A percentile compares a stretch with the other conserved stretches of the same genome.
phyloP scores from a whole-genome alignment of 2,113 vertebrate genomes.

The Fregata magnificens region DNA sequence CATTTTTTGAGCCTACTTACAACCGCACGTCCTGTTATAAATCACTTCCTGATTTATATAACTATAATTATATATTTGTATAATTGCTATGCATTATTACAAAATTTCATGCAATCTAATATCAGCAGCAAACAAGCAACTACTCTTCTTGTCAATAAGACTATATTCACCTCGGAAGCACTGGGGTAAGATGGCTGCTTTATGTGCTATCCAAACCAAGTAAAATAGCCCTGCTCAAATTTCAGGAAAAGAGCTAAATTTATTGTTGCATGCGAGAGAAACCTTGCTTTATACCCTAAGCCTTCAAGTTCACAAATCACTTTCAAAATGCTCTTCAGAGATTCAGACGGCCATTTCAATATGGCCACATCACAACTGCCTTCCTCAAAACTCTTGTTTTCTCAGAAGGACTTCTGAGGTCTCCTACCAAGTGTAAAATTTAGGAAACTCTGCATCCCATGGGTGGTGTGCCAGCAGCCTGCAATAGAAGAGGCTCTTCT shows the following conservation, averaged over 20 bases:
- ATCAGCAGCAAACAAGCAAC: not conserved
- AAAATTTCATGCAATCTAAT: not conserved
- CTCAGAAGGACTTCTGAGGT: not conserved
- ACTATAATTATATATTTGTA: too few relatives aligned
- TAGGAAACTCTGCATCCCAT: not conserved
- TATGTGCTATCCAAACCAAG: not conserved
- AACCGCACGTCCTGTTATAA: not conserved
- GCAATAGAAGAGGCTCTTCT: not conserved
- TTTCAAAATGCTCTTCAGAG: not conserved
- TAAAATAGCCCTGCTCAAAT: not conserved
- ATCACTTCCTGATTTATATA: not conserved
- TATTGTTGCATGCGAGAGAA: not conserved
- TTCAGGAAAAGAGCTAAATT: not conserved
- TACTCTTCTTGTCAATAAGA: not conserved
- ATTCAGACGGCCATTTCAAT: not conserved
- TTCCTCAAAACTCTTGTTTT: not conserved
- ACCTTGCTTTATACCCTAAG: not conserved
- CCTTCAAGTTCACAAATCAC: not conserved
- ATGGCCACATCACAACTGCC: not conserved
- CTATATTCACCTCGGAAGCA: not conserved
- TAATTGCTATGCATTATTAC: not conserved
- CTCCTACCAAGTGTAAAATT: not conserved
- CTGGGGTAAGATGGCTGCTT: not conserved
- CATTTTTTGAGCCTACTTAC: not conserved
- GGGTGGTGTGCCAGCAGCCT: not conserved